phyloP scores from a whole-genome alignment of 2,113 vertebrate genomes.

The Python bivittatus region DNA sequence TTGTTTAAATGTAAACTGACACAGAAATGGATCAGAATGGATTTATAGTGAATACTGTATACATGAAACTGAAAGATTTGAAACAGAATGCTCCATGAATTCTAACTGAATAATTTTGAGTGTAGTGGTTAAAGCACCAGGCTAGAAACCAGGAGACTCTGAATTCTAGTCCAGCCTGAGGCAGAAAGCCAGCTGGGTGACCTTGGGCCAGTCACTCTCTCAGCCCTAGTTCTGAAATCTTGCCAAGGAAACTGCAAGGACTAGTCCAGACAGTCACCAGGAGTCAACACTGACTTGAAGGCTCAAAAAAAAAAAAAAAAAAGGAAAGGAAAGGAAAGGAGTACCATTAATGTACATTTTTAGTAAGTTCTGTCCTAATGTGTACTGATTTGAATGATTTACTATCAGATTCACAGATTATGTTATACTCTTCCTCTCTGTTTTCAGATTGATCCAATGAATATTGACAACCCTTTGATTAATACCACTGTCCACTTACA shows the following conservation, averaged over 20 bases:
- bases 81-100: background rate
- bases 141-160: background rate
- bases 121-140: background rate
- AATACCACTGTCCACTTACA: background rate
- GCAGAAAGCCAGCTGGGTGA: background rate
- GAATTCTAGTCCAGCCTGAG: background rate
- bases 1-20: background rate
- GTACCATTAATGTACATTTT: background rate
- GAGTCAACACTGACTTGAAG: background rate
- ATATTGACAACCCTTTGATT: background rate
- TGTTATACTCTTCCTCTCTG: background rate
- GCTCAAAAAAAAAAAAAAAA: no score
- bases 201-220: background rate
- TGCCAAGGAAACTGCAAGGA: background rate
- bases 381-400: background rate
- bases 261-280: background rate
- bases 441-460: background rate
- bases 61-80: background rate
- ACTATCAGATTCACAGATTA: background rate
- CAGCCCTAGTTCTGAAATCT: background rate
- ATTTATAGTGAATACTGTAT: background rate
- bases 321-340: no score
- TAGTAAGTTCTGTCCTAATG: background rate
- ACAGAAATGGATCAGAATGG: background rate
- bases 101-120: background rate